Evolutionary conservation across 2,113 vertebrate genomes (phyloP), one percentile per base, ranked within the genome.

Genomic region (Callipepla squamata): DNA sequence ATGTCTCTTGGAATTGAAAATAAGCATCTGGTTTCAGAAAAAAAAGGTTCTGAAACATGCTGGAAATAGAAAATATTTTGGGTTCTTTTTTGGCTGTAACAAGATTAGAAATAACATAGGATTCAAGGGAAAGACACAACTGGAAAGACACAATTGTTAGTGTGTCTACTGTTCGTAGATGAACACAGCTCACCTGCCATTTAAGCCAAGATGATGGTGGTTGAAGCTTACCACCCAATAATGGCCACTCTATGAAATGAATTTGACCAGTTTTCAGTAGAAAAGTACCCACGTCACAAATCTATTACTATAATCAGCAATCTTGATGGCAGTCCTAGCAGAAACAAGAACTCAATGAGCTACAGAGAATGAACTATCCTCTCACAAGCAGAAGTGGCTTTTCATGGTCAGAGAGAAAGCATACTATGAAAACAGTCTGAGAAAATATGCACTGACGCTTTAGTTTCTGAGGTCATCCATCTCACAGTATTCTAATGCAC

Each of bases 331-430:
- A 93, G 75, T 80, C 34, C 55, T 63, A 92, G 89, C 50, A 74
- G 80, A 93, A 92, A 94, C 72, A 87, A 77, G 84, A 89, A 80
- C 67, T 61, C 47, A 91, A 94, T 5, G 15, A 94, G 58, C 40
- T 58, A 23, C 13, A 50, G 74, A 80, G 85, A 95, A 89, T 87
- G 67, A 95, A 91, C 75, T 90, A 91, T 76, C 68, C 63, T 92
- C 78, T 89, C 75, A 89, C 42, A 45, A 11, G 22, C 70, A 91
- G 74, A 89, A 15, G 34, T 84, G 70, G 36, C 63, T 94, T 73
- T 83, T 92, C 59, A 74, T 82, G 63, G 55, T 85, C 63, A 94
- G 63, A 14, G 72, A 66, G 69, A 76, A 91, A 87, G 26, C 14
- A 69, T 5, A 47, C 61, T 72, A 55, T 25, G 8, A 34, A 91